Conservation (phyloP, 2,797 vertebrate genomes). For the Jordanella pulchra region DNA sequence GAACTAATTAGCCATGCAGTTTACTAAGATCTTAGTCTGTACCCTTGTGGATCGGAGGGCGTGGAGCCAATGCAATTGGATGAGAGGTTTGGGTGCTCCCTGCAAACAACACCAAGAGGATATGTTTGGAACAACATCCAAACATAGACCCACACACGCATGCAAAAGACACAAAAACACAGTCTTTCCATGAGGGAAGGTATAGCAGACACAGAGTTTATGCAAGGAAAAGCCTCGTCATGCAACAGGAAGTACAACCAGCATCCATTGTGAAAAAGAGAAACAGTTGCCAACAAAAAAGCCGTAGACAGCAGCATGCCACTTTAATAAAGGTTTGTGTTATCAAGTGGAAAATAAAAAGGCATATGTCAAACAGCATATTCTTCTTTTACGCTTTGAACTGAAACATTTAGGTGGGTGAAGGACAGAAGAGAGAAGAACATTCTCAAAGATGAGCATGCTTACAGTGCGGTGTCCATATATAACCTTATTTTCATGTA, state of each 20-base stretch:
- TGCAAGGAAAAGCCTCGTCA: slow-evolving; percentile 51
- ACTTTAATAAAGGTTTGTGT: slow-evolving; percentile 52
- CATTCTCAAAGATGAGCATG: slow-evolving; percentile 44
- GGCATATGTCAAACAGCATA: slow-evolving; percentile 37
- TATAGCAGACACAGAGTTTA: slow-evolving; percentile 50
- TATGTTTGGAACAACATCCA: slow-evolving; percentile 72
- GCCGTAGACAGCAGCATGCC: slow-evolving; percentile 22
- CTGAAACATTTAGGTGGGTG: slow-evolving; percentile 30
- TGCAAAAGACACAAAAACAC: slow-evolving; percentile 42
- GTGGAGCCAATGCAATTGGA: slow-evolving; percentile 77
- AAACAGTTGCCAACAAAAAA: slow-evolving; percentile 31
- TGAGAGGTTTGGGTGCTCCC: slow-evolving; percentile 81
- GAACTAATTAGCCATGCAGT: slow-evolving; percentile 34
- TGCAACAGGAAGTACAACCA: slow-evolving; percentile 49
- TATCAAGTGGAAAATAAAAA: slow-evolving; percentile 49
- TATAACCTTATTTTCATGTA: slow-evolving; percentile 52
- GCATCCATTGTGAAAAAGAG: slow-evolving; percentile 25
- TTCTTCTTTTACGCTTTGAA: slow-evolving; percentile 58
- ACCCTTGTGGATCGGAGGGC: slow-evolving; percentile 80
- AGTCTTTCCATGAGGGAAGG: slow-evolving; percentile 43
- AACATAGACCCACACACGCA: slow-evolving; percentile 32
- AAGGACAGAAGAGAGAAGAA: slow-evolving; percentile 24
- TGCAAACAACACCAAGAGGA: slow-evolving; percentile 80
- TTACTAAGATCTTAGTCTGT: slow-evolving; percentile 71
- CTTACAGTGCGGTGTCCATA: slow-evolving; percentile 32